These are phyloP conservation scores for Lamellibrachia luymesi DNA, from an alignment of 1,140 invertebrate genomes.

Conservation along the genomic window DNA sequence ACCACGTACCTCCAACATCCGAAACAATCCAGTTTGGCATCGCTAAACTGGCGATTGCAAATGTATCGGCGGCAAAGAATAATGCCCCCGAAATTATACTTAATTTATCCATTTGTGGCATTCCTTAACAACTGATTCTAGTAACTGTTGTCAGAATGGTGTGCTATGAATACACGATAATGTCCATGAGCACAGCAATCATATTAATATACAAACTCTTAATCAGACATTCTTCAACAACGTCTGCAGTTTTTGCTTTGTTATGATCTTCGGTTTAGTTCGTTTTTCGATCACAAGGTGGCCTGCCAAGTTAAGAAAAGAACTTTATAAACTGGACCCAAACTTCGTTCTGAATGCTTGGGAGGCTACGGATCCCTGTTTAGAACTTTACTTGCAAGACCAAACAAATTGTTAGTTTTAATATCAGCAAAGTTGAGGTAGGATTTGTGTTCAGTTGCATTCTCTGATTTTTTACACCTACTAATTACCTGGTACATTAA, in stretches of 20 bases:
- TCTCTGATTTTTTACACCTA: too few species aligned
- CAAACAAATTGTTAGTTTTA: too few species aligned
- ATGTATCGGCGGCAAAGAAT: conserved; percentile 88
- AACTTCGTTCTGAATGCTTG: too few species aligned
- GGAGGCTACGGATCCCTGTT: too few species aligned
- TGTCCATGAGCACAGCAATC: background rate
- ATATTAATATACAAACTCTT: background rate
- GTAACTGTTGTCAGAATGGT: background rate
- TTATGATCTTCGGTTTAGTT: background rate
- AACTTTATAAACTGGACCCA: too few species aligned
- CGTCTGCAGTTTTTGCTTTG: background rate
- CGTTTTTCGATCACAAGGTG: background rate
- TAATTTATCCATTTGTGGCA: conserved; percentile 78
- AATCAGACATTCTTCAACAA: background rate
- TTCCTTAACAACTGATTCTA: background rate
- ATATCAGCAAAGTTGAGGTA: too few species aligned
- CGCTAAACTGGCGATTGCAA: conserved; percentile 87
- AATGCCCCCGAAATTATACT: conserved; percentile 87
- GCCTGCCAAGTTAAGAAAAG: background rate
- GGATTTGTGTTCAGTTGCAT: too few species aligned
- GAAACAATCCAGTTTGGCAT: conserved; percentile 96
- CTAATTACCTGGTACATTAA: too few species aligned
- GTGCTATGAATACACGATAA: background rate
- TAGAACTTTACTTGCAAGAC: too few species aligned
- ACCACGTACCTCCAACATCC: conserved; percentile 77